Evolutionary conservation across 2,797 vertebrate genomes (phyloP), one percentile per base, ranked within the genome.

Genomic region (Pristis pectinata): DNA sequence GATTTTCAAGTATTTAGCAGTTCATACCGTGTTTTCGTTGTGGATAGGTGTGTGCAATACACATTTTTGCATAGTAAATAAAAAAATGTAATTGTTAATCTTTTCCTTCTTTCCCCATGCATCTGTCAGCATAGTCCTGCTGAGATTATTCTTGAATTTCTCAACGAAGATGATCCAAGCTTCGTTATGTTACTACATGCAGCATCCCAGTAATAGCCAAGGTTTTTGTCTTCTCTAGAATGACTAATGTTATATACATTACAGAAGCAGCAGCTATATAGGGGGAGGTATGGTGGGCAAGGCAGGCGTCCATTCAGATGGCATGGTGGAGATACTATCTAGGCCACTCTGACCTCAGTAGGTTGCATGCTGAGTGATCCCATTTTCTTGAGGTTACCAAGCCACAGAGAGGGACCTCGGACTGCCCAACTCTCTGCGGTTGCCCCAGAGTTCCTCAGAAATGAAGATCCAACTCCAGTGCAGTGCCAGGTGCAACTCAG

Each of bases 11-110:
- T 94, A 94, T 76, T 74, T 94, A 74, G 67, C 92, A 74, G 92
- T 94, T 94, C 92, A 94, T 76, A 94, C 70, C 30, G 27, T 94
- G 92, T 94, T 76, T 74, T 53, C 49, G 15, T 34, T 53, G 44
- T 93, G 92, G 70, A 94, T 94, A 94, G 70, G 67, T 94, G 92
- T 94, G 98, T 98, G 98, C 98, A 98, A 97, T 97, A 98, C 97
- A 97, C 97, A 97, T 97, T 96, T 98, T 99, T 99, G 99, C 98
- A 99, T 99, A 99, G 98, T 98, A 98, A 98, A 98, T 98, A 97
- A 98, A 98, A 98, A 72, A 72, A 97, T 97, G 94, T 95, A 94
- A 34, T 76, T 19, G 41, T 74, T 93, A 93, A 93, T 74, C 92
- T 93, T 94, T 93, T 41, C 92, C 19, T 76, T 30, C 92, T 93